Percentiles rank a stretch among this genome's conserved stretches.
phyloP scores from a whole-genome alignment of 2,113 vertebrate species.

The Apus apus region DNA sequence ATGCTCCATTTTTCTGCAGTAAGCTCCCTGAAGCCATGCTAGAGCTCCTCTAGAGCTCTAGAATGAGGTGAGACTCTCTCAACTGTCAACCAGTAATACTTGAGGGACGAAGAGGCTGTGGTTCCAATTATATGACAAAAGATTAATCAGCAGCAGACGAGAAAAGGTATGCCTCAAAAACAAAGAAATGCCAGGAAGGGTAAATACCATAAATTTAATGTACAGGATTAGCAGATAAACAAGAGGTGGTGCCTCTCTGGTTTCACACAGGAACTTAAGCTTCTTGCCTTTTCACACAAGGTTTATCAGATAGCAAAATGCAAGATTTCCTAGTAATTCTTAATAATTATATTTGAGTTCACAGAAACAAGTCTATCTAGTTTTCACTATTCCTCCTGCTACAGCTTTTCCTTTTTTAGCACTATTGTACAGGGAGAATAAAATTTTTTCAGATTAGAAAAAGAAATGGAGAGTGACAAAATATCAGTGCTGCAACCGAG shows the following conservation, averaged over 20 bases:
- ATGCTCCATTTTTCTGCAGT: rapidly evolving
- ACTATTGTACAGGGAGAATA: background rate
- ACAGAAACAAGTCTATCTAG: background rate
- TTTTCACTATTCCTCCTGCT: background rate
- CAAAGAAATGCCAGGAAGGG: background rate
- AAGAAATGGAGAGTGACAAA: background rate
- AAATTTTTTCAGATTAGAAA: background rate
- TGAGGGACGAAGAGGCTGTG: background rate
- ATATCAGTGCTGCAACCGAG: background rate
- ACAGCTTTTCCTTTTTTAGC: background rate
- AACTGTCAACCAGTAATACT: background rate
- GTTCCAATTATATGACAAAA: background rate
- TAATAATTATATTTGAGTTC: background rate
- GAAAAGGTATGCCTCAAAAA: background rate
- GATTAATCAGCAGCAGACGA: background rate
- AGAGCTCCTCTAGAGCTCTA: background rate
- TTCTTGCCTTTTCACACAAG: background rate
- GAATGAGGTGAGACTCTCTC: background rate
- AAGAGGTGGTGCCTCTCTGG: background rate
- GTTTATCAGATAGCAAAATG: background rate
- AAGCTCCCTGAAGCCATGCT: background rate
- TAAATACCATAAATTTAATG: background rate
- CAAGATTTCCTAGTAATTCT: background rate
- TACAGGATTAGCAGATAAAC: background rate
- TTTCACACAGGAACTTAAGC: background rate